phyloP scores from a whole-genome alignment of 1,140 invertebrate genomes.

The Drosophila elegans region DNA sequence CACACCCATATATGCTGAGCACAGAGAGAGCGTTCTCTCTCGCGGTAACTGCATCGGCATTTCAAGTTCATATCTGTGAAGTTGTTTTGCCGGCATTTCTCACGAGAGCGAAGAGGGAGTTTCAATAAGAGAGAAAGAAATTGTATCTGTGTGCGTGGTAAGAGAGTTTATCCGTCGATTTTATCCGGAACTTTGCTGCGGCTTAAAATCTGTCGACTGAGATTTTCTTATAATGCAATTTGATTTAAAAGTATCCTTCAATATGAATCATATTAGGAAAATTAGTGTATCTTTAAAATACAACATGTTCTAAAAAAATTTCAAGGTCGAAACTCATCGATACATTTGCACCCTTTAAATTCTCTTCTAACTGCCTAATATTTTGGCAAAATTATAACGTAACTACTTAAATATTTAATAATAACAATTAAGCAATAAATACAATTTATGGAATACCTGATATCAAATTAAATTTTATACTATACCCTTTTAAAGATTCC shows the following conservation, averaged over 20 bases:
- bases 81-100: slow-evolving; percentile 76
- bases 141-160: slow-evolving; percentile 32
- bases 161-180: slow-evolving; percentile 62
- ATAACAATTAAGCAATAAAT: too few species aligned
- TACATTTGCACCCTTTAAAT: too few species aligned
- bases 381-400: too few species aligned
- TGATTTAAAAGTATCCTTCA: background rate
- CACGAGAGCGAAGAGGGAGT: slow-evolving; percentile 13
- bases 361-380: too few species aligned
- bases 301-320: too few species aligned
- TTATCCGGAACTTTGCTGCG: slow-evolving; percentile 56
- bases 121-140: slow-evolving; percentile 10
- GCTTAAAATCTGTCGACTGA: slow-evolving; percentile 13
- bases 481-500: too few species aligned
- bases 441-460: too few species aligned
- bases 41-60: slow-evolving; percentile 62
- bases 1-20: slow-evolving; percentile 1
- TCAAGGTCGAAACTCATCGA: too few species aligned
- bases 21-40: slow-evolving; percentile 10
- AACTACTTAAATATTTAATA: too few species aligned
- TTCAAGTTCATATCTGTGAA: slow-evolving; percentile 73
- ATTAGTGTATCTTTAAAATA: too few species aligned
- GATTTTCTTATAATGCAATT: slow-evolving; percentile 24
- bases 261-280: background rate
- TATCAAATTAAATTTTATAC: too few species aligned